A percentile compares a stretch with the other conserved stretches of the same genome.
These are phyloP conservation scores for Betta splendens DNA, from an alignment of 2,797 vertebrate genomes.

Conservation along the genomic window DNA sequence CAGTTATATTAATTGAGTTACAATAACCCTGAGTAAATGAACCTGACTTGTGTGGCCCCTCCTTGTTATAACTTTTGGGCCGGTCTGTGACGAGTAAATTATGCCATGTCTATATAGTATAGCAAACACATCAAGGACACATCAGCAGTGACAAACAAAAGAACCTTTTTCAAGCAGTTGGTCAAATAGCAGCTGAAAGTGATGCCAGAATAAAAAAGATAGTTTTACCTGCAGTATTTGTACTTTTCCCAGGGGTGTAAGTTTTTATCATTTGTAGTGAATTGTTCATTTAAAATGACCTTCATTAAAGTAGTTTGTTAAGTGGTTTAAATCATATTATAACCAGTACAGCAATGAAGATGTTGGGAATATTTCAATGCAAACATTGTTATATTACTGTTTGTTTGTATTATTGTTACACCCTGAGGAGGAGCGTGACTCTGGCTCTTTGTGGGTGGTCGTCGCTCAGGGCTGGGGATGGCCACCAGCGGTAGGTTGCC, in stretches of 20 bases:
- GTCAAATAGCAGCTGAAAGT: neutral
- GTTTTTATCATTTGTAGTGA: neutral
- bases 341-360: constrained; percentile 2
- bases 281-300: neutral
- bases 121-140: constrained; percentile 34
- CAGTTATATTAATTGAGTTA: no score
- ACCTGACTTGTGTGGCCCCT: no score
- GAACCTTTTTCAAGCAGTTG: neutral
- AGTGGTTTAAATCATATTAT: neutral
- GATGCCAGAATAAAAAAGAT: neutral
- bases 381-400: constrained; percentile 28
- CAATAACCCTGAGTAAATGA: no score
- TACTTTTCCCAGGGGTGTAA: neutral
- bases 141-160: neutral
- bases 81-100: constrained; percentile 54
- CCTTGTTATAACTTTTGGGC: no score
- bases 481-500: no score
- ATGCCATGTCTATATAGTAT: constrained; percentile 50
- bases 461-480: no score
- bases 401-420: no score
- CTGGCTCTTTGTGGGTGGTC: no score
- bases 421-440: no score
- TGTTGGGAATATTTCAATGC: constrained; percentile 6
- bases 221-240: neutral
- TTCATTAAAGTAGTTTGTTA: neutral